Conservation (phyloP, 2,888 invertebrate genomes). For the Diadegma fenestrale region DNA sequence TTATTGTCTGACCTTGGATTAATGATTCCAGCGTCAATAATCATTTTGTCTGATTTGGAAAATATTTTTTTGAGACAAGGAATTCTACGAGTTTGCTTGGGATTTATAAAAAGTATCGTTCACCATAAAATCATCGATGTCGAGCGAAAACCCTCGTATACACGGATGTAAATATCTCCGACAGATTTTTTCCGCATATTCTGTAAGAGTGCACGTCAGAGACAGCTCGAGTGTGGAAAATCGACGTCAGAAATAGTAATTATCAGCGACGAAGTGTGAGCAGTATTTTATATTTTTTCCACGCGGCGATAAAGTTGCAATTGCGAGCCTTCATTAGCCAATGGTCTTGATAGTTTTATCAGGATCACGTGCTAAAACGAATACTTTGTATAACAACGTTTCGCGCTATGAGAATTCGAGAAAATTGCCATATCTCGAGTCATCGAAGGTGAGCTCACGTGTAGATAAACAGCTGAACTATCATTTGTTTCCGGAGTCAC, state of each 20-base stretch:
- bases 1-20: no score
- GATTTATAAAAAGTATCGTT: neutral
- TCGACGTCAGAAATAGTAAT: constrained; percentile 12
- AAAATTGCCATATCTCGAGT: neutral
- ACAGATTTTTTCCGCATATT: neutral
- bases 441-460: no score
- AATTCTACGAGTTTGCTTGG: neutral
- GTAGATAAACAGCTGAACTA: neutral
- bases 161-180: neutral
- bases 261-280: constrained; percentile 12
- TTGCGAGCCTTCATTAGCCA: neutral
- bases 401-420: neutral
- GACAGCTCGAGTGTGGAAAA: constrained; percentile 12
- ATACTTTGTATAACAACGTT: neutral
- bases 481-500: neutral
- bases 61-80: neutral
- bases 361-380: neutral
- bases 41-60: no score
- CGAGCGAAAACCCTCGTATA: neutral
- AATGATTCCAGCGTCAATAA: no score
- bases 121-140: neutral
- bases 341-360: neutral
- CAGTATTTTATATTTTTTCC: neutral
- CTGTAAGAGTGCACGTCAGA: neutral
- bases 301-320: neutral